These are phyloP conservation scores for Eurystomus glaucurus DNA, from an alignment of 2,797 vertebrate species.

Conservation along the genomic window DNA sequence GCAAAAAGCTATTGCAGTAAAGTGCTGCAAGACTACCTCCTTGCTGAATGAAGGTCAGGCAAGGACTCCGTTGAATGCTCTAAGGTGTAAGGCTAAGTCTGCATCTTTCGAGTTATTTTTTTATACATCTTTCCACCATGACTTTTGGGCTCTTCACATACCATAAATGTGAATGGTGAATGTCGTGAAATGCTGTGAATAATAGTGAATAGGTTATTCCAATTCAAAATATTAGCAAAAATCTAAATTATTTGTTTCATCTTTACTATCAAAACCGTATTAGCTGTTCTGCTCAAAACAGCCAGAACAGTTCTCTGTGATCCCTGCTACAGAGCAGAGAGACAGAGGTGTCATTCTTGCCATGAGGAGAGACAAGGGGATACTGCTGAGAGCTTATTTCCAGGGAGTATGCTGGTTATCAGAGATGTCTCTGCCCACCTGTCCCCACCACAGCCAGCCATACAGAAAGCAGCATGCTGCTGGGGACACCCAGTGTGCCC, in stretches of 20 bases:
- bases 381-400: neutral
- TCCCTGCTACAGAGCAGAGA: neutral
- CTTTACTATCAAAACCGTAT: neutral
- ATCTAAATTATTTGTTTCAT: neutral
- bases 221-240: neutral
- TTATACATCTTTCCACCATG: neutral
- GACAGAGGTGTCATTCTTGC: neutral
- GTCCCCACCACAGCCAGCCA: fast-evolving
- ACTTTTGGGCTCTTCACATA: neutral
- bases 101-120: neutral
- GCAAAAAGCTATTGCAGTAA: constrained; percentile 20
- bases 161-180: too few species aligned
- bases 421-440: neutral
- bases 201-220: neutral
- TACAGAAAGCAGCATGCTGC: neutral
- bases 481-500: neutral
- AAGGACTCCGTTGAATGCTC: neutral
- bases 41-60: neutral
- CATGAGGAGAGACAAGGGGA: neutral
- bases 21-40: constrained; percentile 42
- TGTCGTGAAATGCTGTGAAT: neutral
- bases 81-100: neutral
- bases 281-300: neutral
- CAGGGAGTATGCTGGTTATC: neutral
- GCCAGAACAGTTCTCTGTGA: neutral